Base-by-base conservation (phyloP, 2,888 invertebrate genomes). In the Dasysyrphus tricinctus region DNA sequence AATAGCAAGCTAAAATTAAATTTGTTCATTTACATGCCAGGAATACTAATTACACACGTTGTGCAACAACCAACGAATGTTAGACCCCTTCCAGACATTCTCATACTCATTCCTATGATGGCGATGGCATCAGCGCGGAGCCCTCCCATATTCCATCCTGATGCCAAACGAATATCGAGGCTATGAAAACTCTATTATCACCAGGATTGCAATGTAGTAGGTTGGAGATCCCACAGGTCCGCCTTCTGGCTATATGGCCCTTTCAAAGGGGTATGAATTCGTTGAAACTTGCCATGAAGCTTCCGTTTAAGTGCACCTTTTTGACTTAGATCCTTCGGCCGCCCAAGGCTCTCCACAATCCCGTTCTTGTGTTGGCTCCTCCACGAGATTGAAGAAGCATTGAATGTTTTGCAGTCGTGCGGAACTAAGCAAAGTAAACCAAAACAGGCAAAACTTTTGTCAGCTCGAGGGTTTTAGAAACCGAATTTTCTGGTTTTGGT, bases 41-140 rank as follows among this genome's bases (percentile, higher is more conserved):
- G 86, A 86, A 86, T 86, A 86, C 86, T 86, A 86, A 86, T 86
- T 86, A 86, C 82, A 69, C 69, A 86, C 86, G 78, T 79, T 79
- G 86, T 82, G 79, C 82, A 82, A 82, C 86, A 86, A 79, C 78
- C 75, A 78, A 74, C 39, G 49, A 82, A 75, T 54, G 39, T 69
- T 29, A 54, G 70, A 79, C 51, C 69, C 65, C 63, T 70, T 82
- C 65, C 65, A 86, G 86, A 85, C 85, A 82, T 73, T 65, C 59
- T 34, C 51, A 59, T 57, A 57, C 49, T 42, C 69, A 44, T 39
- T 57, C 29, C 49, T 47, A 57, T 63, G 24, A 24, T 24, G 24
- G 24, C 24, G 24, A 24, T 24, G 24, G 24, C 24, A 2, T 24
- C 24, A 24, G 49, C 19, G 34, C 19, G 34, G 19, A 11, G 34